Evolutionary conservation across 2,113 vertebrate species (phyloP).

Genomic region (Megaleporinus macrocephalus): DNA sequence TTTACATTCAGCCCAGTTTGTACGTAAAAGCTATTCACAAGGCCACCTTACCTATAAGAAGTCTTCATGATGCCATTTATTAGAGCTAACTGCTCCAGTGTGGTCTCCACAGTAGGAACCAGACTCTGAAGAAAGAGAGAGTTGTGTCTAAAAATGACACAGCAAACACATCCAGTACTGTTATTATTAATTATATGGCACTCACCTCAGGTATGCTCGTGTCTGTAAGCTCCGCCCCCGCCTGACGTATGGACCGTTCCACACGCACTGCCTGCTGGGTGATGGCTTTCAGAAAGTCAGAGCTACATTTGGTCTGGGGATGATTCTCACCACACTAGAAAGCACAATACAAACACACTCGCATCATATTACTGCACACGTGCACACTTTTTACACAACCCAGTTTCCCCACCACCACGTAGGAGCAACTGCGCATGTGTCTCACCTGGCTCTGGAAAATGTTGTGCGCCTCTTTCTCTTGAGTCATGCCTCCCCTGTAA

Average conservation of each 20-base stretch:
- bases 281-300: constrained; percentile 77
- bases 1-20: background rate
- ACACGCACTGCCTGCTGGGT: constrained; percentile 84
- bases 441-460: constrained; percentile 78
- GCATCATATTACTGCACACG: background rate
- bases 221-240: constrained; percentile 71
- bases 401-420: too few species aligned
- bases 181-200: background rate
- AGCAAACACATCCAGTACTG: background rate
- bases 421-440: background rate
- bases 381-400: too few species aligned
- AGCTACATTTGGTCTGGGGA: constrained; percentile 75
- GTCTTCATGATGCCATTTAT: constrained; percentile 75
- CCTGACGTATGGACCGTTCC: constrained; percentile 80
- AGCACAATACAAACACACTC: constrained; percentile 11
- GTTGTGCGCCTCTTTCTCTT: constrained; percentile 79
- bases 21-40: background rate
- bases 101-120: constrained; percentile 67
- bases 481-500: constrained; percentile 79
- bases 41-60: constrained; percentile 69
- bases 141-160: background rate
- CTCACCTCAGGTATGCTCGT: constrained; percentile 73
- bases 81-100: constrained; percentile 79
- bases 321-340: constrained; percentile 80
- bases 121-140: constrained; percentile 59